Base-by-base conservation (phyloP, 1,140 invertebrate species). In the Laupala kohalensis region DNA sequence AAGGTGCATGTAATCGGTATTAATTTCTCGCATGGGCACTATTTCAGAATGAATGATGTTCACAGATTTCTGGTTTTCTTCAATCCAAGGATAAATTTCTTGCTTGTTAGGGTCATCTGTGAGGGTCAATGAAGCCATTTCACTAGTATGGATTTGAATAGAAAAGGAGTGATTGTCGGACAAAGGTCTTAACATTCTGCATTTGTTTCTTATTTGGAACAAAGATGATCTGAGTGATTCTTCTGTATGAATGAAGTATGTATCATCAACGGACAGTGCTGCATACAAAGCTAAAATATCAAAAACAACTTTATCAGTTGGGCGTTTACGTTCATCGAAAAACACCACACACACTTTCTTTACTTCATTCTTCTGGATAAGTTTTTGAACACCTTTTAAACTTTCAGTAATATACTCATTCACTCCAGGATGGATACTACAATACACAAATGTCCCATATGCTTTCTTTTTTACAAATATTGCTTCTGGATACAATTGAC, bases 401-500 rank as follows among this genome's bases (percentile, higher is more conserved):
- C 84, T 79, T 72, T 85, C 80, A 76, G 81, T 82, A 25, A 88
- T 81, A 72, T 88, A 88, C 64, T 84, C 78, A 68, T 85, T 86
- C 0, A 88, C 77, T 76, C 86, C 83, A 28, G 86, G 86, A 79
- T 88, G 85, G 65, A 82, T 79, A 30, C 83, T 86, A 69, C 82
- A 77, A 73, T 86, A 79, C 0, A 87, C 80, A 23, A 80, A 80
- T 25, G 82, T 78, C 26, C 82, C 84, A 72, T 88, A 88, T 72
- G 87, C 84, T 74, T 83, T 86, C 75, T 83, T 84, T 6, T 78
- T 80, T 68, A 81, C 80, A 78, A 87, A 88, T 74, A 87, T 83
- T 77, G 83, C 83, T 71, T 80, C 75, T 0, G 86, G 86, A 78
- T 88, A 88, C 6, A 88, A 76, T 71, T 84, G 81, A 66, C 83